Evolutionary conservation across 2,113 vertebrate genomes (phyloP), one percentile per base, ranked within the genome.

Genomic region (Callochromis pleurospilus): DNA sequence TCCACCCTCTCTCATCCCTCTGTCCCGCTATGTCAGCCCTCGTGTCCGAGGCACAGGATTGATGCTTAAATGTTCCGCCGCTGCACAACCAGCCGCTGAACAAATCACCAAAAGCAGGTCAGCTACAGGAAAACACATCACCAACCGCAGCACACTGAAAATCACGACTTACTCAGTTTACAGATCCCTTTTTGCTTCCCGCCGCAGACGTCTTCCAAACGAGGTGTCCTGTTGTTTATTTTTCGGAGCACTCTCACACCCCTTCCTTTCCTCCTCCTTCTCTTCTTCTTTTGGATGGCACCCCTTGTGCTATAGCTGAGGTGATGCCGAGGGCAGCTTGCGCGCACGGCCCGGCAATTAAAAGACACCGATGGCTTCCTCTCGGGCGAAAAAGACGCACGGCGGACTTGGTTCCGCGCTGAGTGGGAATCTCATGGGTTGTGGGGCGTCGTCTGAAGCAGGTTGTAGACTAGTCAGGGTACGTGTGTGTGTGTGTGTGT

Each of bases 361-460:
- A 9, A 33, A 53, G 75, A 68, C 49, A 81, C 60, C 60, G 17
- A 68, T 45, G 89, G 49, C 53, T 80, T 91, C 91, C 87, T 87
- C 85, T 38, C 7, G 86, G 54, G 90, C 51, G 83, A 45, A 24
- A 88, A 82, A 26, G 60, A 62, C 92, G 92, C 82, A 68, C 91
- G 83, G 19, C 62, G 70, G 45, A 47, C 77, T 87, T 15, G 79
- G 83, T 83, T 77, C 38, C 38, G 82, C 65, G 21, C 58, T 21
- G 3, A 33, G 51, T 42, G 80, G 79, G 73, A 38, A 54, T 84
- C 87, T 88, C 85, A 75, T 62, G 90, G 87, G 91, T 89, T 36
- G 40, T 33, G 92, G 94, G 90, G 94, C 92, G 95, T 93, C 94
- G 95, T 92, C 93, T 77, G 87, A 40, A 45, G 92, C 95, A 94